These are phyloP conservation scores for Mycetomoellerius zeteki DNA, from an alignment of 1,140 invertebrate genomes.

Conservation along the genomic window DNA sequence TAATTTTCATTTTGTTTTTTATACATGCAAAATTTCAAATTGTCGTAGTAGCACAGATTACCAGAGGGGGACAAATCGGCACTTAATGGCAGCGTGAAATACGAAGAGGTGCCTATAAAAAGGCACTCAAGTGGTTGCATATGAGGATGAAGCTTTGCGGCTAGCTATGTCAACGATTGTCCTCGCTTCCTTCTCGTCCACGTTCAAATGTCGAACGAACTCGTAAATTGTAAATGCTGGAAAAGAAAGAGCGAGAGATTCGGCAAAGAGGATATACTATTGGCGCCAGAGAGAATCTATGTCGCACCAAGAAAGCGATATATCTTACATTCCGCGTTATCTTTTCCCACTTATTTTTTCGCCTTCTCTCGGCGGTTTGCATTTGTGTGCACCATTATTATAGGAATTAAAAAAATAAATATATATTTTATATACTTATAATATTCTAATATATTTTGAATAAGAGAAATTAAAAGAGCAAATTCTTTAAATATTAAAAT, in stretches of 20 bases:
- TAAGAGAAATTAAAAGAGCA: background rate
- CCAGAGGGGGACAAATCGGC: slow-evolving; percentile 28
- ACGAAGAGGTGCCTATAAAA: slow-evolving; percentile 70
- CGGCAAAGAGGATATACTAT: slow-evolving; percentile 5
- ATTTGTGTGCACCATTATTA: background rate
- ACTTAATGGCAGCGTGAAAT: slow-evolving; percentile 68
- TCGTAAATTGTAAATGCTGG: slow-evolving; percentile 69
- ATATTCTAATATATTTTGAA: background rate
- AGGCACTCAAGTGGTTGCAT: slow-evolving; percentile 77
- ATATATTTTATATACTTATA: background rate
- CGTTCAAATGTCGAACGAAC: slow-evolving; percentile 44
- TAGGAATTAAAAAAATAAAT: background rate
- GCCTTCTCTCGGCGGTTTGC: background rate
- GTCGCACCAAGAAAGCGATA: background rate
- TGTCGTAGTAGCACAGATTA: too few relatives aligned
- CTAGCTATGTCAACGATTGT: slow-evolving; percentile 70
- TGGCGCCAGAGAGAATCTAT: slow-evolving; percentile 66
- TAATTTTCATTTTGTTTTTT: background rate
- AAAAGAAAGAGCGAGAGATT: slow-evolving; percentile 33
- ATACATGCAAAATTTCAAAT: background rate
- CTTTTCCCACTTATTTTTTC: slow-evolving; percentile 22
- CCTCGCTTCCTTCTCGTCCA: slow-evolving; percentile 30
- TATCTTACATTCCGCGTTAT: background rate
- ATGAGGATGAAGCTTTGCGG: slow-evolving; percentile 68
- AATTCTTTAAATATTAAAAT: background rate